phyloP scores from a whole-genome alignment of 2,113 vertebrate species.

The Dipodomys stephensi region DNA sequence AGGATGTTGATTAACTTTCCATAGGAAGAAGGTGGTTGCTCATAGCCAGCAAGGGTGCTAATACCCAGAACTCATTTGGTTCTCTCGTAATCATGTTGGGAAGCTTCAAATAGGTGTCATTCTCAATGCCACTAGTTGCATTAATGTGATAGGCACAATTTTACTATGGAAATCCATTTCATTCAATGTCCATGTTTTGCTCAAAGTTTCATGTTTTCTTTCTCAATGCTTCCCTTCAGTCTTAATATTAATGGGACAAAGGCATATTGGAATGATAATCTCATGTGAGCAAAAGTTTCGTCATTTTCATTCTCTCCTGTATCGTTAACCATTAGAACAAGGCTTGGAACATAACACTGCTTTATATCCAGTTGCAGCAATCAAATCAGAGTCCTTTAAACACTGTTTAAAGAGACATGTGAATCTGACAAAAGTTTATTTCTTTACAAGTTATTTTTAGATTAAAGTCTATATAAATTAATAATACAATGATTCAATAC shows the following conservation, averaged over 20 bases:
- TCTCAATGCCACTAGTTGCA: background rate
- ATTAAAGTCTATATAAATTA: background rate
- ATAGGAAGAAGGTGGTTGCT: background rate
- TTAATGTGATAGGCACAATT: background rate
- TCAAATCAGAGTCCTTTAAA: background rate
- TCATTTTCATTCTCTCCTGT: background rate
- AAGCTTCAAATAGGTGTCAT: background rate
- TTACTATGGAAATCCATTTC: background rate
- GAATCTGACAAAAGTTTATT: background rate
- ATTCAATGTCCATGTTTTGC: background rate
- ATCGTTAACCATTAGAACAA: background rate
- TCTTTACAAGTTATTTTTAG: background rate
- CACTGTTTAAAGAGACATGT: background rate
- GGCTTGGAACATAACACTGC: background rate
- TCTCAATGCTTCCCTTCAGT: background rate
- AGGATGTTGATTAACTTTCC: background rate
- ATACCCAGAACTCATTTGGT: background rate
- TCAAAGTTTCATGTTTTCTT: background rate
- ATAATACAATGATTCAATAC: background rate
- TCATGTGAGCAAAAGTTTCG: background rate
- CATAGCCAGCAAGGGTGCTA: background rate
- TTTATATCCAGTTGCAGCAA: background rate
- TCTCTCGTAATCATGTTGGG: background rate
- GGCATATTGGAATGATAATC: background rate
- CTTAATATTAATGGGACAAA: background rate